These are phyloP conservation scores for Cosmia trapezina DNA, from an alignment of 2,888 invertebrate species.

Conservation along the genomic window DNA sequence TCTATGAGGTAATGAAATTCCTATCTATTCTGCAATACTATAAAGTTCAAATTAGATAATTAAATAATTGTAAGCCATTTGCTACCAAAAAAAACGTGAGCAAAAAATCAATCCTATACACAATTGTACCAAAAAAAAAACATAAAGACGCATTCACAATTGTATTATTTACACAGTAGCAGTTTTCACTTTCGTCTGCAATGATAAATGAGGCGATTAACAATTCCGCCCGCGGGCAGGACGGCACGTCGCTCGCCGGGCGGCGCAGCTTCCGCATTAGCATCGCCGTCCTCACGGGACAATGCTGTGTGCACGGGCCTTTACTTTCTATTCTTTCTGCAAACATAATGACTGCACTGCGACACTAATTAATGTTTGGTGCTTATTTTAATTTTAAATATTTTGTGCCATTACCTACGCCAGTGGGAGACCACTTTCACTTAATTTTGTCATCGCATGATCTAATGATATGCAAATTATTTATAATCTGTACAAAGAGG, in stretches of 20 bases:
- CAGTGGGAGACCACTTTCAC: conserved; percentile 77
- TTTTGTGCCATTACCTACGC: conserved; percentile 62
- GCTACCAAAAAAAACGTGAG: conserved; percentile 16
- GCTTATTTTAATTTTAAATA: conserved; percentile 77
- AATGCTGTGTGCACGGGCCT: conserved; percentile 68
- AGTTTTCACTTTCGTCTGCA: conserved; percentile 84
- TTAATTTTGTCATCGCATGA: conserved; percentile 60
- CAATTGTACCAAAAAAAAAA: conserved; percentile 28
- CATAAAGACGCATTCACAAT: conserved; percentile 70
- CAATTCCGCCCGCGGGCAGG: conserved; percentile 82
- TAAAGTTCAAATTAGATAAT: conserved; percentile 29
- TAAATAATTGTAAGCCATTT: conserved; percentile 34
- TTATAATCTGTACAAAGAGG: conserved; percentile 36
- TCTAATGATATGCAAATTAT: conserved; percentile 57
- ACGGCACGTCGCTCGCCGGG: conserved; percentile 74
- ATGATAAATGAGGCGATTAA: conserved; percentile 83
- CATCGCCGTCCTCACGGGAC: conserved; percentile 71
- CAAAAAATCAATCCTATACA: conserved; percentile 25
- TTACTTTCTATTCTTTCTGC: conserved; percentile 76
- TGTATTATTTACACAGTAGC: conserved; percentile 73
- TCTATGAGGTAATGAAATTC: conserved; percentile 26
- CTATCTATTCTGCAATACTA: conserved; percentile 36
- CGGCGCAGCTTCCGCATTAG: conserved; percentile 81
- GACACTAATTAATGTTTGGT: conserved; percentile 73
- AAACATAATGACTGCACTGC: conserved; percentile 67